Evolutionary conservation across 2,888 invertebrate genomes (phyloP).

Genomic region (Pediacus dermestoides): DNA sequence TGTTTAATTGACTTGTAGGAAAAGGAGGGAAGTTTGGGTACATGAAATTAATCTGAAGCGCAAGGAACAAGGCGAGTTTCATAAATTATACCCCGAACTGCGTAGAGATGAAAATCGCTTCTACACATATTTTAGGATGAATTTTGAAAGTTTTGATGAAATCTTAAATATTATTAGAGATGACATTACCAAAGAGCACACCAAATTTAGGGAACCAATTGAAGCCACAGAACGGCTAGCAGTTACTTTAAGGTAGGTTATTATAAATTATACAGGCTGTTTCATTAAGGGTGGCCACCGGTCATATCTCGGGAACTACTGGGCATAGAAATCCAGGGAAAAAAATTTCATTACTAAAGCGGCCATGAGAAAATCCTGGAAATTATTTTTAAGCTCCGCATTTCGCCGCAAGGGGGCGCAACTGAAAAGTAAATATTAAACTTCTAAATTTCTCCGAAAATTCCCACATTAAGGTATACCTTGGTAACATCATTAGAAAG

Average conservation of each 20-base stretch:
- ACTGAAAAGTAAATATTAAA: no score
- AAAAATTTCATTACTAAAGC: no score
- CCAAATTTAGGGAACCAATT: constrained; percentile 14
- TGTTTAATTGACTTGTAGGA: constrained; percentile 12
- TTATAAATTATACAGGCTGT: no score
- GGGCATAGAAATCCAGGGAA: no score
- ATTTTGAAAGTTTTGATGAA: constrained; percentile 14
- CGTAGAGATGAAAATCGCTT: constrained; percentile 13
- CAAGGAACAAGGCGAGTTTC: constrained; percentile 14
- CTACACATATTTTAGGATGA: constrained; percentile 16
- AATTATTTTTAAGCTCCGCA: no score
- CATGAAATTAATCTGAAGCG: constrained; percentile 8
- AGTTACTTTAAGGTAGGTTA: constrained; percentile 18
- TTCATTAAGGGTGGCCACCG: no score
- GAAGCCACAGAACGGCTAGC: constrained; percentile 13
- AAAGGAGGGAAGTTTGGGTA: constrained; percentile 10
- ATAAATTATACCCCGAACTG: constrained; percentile 14
- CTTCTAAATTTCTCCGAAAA: no score
- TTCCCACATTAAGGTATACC: no score
- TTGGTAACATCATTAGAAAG: no score
- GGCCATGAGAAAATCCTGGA: no score
- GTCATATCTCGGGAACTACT: no score
- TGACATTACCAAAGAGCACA: constrained; percentile 11
- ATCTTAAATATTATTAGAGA: constrained; percentile 10
- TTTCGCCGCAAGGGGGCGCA: no score